phyloP scores from a whole-genome alignment of 2,113 vertebrate species.

The Lepidothrix coronata region DNA sequence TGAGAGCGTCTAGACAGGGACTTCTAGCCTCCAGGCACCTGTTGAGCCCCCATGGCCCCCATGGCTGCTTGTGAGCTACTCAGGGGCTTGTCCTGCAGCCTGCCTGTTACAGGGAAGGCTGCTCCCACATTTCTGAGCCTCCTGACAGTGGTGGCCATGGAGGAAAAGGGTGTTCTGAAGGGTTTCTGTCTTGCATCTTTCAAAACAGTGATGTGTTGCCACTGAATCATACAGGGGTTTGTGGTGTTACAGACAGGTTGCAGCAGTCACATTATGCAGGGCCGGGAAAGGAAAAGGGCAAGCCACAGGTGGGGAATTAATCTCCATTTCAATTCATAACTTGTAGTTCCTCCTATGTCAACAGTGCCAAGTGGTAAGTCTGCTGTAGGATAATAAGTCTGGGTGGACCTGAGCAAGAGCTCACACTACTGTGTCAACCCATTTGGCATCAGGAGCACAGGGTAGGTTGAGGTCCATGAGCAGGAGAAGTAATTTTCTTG shows the following conservation, averaged over 20 bases:
- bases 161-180: not conserved
- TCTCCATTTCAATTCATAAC: not conserved
- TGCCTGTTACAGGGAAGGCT: not conserved
- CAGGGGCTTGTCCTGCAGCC: not conserved
- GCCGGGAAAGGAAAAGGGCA: not conserved
- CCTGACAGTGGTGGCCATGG: fast-evolving
- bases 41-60: fast-evolving
- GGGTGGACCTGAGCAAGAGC: not conserved
- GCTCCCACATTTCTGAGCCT: not conserved
- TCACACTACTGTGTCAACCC: not conserved
- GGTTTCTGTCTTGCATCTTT: not conserved
- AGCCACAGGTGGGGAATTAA: not conserved
- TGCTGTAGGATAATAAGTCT: not conserved
- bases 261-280: not conserved
- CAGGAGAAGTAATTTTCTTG: not conserved
- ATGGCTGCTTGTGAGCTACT: not conserved
- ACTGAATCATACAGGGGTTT: fast-evolving
- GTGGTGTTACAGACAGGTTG: not conserved
- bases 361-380: not conserved
- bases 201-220: not conserved
- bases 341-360: not conserved
- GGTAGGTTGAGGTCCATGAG: not conserved
- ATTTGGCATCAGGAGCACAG: not conserved
- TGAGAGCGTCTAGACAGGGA: not conserved
- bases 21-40: not conserved